Conservation (phyloP, 2,113 vertebrate species). For the Labeo rohita region DNA sequence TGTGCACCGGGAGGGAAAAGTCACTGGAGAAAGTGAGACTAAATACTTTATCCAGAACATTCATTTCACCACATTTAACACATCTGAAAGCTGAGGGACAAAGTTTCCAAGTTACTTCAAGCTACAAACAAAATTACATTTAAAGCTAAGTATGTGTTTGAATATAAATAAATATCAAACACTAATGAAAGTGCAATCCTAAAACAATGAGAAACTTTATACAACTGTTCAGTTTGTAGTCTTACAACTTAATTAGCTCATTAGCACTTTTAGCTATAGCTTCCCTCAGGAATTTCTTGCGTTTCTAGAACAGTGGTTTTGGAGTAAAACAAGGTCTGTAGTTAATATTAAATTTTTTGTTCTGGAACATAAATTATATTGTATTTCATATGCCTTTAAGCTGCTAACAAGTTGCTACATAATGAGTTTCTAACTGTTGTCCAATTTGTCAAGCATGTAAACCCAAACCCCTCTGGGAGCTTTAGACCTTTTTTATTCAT, state of each 20-base stretch:
- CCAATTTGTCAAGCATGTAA: not conserved
- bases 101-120: not conserved
- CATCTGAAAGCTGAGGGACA: not conserved
- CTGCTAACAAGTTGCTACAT: not conserved
- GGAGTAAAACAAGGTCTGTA: not conserved
- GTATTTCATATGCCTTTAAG: not conserved
- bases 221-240: not conserved
- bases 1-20: not conserved
- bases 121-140: not conserved
- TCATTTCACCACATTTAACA: not conserved
- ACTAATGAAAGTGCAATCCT: too few species aligned
- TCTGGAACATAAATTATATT: not conserved
- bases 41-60: not conserved
- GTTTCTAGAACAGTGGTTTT: not conserved
- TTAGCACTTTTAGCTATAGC: not conserved
- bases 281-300: not conserved
- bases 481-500: not conserved
- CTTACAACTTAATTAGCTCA: not conserved
- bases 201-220: not conserved
- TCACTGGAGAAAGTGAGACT: too few species aligned
- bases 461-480: not conserved
- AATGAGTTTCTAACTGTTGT: not conserved
- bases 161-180: not conserved
- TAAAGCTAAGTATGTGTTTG: not conserved
- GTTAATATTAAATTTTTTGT: not conserved